phyloP scores from a whole-genome alignment of 2,113 vertebrate genomes.

The Tachuris rubrigastra region DNA sequence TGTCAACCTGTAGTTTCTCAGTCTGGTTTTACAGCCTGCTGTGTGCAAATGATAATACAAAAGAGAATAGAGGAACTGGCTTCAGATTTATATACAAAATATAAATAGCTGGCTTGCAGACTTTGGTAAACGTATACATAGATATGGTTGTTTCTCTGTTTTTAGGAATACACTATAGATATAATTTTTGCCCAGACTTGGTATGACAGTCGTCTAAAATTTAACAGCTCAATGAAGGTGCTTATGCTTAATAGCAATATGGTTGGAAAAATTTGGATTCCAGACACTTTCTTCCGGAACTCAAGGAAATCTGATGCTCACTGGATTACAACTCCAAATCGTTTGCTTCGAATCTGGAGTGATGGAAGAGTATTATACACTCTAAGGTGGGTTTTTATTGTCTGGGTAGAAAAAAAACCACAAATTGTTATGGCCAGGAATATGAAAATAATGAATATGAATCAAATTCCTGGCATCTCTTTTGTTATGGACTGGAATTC shows the following conservation, averaged over 20 bases:
- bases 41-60: not conserved
- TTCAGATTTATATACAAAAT: not conserved
- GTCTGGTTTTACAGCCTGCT: not conserved
- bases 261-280: slow-evolving; percentile 99
- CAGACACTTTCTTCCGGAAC: slow-evolving; percentile 97
- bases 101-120: not conserved
- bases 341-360: slow-evolving; percentile 91
- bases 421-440: not conserved
- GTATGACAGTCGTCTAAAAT: slow-evolving; percentile 95
- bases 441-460: not conserved
- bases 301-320: slow-evolving; percentile 97
- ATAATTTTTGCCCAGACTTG: slow-evolving; percentile 99
- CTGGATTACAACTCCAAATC: slow-evolving; percentile 98
- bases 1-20: not conserved
- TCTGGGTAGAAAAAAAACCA: not conserved
- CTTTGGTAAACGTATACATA: not conserved
- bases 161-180: slow-evolving; percentile 97
- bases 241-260: slow-evolving; percentile 98
- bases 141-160: slow-evolving; percentile 31
- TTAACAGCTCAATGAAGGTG: slow-evolving; percentile 95
- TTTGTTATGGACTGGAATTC: not conserved
- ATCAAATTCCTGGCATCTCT: not conserved
- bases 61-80: not conserved
- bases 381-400: slow-evolving; percentile 79
- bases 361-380: slow-evolving; percentile 96